Percentiles rank a stretch among this genome's conserved stretches.
phyloP scores from a whole-genome alignment of 2,797 vertebrate species.

The Natrix natrix region DNA sequence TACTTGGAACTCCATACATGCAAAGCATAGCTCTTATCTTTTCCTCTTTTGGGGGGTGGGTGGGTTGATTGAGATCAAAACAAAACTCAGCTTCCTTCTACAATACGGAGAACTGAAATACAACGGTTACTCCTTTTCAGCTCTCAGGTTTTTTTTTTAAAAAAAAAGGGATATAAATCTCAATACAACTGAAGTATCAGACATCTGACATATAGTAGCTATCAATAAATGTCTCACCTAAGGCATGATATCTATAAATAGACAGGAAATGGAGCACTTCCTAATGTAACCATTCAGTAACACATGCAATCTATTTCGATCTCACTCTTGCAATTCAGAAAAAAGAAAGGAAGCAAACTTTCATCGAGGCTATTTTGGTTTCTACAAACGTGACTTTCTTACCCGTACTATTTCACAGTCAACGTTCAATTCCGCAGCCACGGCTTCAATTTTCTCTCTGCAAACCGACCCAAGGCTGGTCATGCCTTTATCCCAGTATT shows the following conservation, averaged over 20 bases:
- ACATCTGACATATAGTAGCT: conserved; percentile 18
- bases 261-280: conserved; percentile 59
- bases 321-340: conserved; percentile 63
- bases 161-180: conserved; percentile 24
- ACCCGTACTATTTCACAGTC: conserved; percentile 99
- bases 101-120: neutral
- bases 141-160: conserved; percentile 12
- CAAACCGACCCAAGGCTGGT: conserved; percentile 97
- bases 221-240: conserved; percentile 63
- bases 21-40: neutral
- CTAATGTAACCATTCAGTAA: conserved; percentile 64
- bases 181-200: conserved; percentile 40
- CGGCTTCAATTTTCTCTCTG: conserved; percentile 95
- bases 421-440: conserved; percentile 89
- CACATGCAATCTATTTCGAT: conserved; percentile 67
- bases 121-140: conserved; percentile 29
- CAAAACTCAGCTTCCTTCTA: neutral
- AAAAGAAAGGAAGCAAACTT: conserved; percentile 57
- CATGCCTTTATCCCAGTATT: conserved; percentile 99
- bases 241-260: conserved; percentile 63
- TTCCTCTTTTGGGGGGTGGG: neutral
- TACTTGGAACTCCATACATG: neutral
- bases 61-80: neutral
- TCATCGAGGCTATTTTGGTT: conserved; percentile 63
- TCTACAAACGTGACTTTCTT: conserved; percentile 62